Evolutionary conservation across 2,888 invertebrate species (phyloP), one percentile per base, ranked within the genome.

Genomic region (Melangyna quadrimaculata): DNA sequence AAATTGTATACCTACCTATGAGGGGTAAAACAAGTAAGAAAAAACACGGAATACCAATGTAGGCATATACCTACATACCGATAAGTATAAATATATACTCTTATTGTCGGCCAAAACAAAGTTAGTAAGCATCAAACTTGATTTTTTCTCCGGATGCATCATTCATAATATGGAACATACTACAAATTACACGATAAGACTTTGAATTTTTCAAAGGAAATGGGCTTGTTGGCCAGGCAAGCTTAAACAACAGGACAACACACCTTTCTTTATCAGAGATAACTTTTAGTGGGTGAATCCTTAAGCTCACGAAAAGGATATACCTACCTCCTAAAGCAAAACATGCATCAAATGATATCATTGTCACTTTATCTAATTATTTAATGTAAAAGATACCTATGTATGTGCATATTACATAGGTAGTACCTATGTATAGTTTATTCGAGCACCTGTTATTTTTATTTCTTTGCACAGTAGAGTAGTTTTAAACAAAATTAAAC

Each of bases 281-380:
- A 53, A 75, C 24, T 65, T 35, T 63, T 43, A 43, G 43, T 37
- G n/a, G 55, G 10, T n/a, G 37, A 59, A 69, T 45, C 40, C 22
- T 48, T 12, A 12, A 27, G 29, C 70, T 45, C 71, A 29, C 61
- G 32, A 57, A 45, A 53, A 17, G 43, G 2, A 17, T 29, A n/a
- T n/a, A n/a, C n/a, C n/a, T n/a, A n/a, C 24, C 51, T 8, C 14
- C n/a, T 19, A 45, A 14, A 48, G 35, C 9, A 22, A 40, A 24
- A 45, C 69, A 72, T 79, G 79, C 71, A 84, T 79, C 84, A 84
- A 84, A 79, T 84, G 84, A 84, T 72, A 75, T 84, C 84, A 84
- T 79, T 27, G 27, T 63, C 79, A 57, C 63, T 53, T 51, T 32
- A 67, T 35, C 67, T 51, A 43, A 32, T 67, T 69, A n/a, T n/a